Evolutionary conservation across 2,113 vertebrate species (phyloP), one percentile per base, ranked within the genome.

Genomic region (Atrichornis clamosus): DNA sequence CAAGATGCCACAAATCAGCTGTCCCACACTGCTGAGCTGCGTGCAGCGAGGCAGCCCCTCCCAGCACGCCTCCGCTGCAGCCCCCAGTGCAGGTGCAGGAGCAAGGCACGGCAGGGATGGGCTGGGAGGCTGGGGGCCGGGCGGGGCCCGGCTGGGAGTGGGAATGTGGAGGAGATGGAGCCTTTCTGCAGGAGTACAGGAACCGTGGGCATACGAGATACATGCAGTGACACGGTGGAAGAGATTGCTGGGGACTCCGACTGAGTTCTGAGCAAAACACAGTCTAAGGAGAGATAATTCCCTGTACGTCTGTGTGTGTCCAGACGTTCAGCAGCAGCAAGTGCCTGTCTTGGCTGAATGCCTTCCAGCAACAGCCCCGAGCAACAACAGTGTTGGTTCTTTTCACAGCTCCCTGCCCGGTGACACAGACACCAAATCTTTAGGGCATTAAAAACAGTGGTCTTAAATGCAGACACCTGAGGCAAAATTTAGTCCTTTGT

Each of bases 151-250:
- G 3, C 8, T 74, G 52, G 37, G 62, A 23, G 20, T 46, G 26
- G 32, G 32, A 76, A 41, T 28, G 50, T 50, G 42, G 33, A 73
- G 7, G 37, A 81, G 14, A 37, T 55, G 50, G 59, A 91, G 42
- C 13, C 47, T 75, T 35, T 22, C 24, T 84, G 73, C 19, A 49
- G 41, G 74, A 84, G 20, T 15, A 20, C 18, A 69, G 46, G 68
- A 72, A 63, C 39, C 17, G 5, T 2, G 19, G 41, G 10, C 1
- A 0, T 12, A 24, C 65, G 35, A 53, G 72, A 81, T 26, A 47
- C 0, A 1, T 2, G 3, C 0, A 0, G 41, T 50, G 56, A 89
- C 24, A 10, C 1, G 5, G 24, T n/a, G 15, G 47, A 60, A 60
- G 53, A 85, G 22, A 11, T n/a, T 65, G 42, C 49, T 73, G 65